Base-by-base conservation (phyloP, 1,140 invertebrate species). In the Pogonomyrmex californicus region DNA sequence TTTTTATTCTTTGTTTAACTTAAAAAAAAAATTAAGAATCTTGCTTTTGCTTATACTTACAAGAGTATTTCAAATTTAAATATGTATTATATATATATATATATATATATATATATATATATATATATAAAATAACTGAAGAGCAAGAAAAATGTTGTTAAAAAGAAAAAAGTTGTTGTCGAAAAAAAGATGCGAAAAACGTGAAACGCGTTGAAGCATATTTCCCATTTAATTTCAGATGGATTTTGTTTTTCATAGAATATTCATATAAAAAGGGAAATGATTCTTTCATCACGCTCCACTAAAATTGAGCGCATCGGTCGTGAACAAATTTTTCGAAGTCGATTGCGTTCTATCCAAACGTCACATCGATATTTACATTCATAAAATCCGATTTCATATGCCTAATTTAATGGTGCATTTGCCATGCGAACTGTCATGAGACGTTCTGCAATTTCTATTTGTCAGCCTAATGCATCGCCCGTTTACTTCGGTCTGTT, bases 361-460 rank as follows among this genome's bases (percentile, higher is more conserved):
- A 33, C 10, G 49, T 12, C 51, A 10, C 23, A 7, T 9, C 17
- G 41, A 71, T 71, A 71, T 30, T 17, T 6, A 23, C 14, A 58
- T 44, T 71, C 78, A 17, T 71, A 71, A 73, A 68, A 82, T 73
- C 30, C 38, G 6, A 82, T 82, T 71, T 47, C 14, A 71, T 56
- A n/a, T n/a, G 51, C 30, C 79, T 73, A 82, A 82, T 82, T 82
- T 82, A 82, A 73, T 66, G 44, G 79, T 17, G 33, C 56, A 58
- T 82, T 82, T 82, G 47, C 66, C 5, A 23, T 36, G 66, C 2
- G 17, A 71, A 51, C 66, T 36, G 2, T 41, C 3, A 36, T 10
- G 78, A 58, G 36, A 71, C 51, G 38, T 47, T 82, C 33, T n/a
- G 30, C 23, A 47, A 47, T 38, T 47, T 10, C 30, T 47, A 73